Evolutionary conservation across 2,797 vertebrate species (phyloP).

Genomic region (Pantherophis alleghaniensis): DNA sequence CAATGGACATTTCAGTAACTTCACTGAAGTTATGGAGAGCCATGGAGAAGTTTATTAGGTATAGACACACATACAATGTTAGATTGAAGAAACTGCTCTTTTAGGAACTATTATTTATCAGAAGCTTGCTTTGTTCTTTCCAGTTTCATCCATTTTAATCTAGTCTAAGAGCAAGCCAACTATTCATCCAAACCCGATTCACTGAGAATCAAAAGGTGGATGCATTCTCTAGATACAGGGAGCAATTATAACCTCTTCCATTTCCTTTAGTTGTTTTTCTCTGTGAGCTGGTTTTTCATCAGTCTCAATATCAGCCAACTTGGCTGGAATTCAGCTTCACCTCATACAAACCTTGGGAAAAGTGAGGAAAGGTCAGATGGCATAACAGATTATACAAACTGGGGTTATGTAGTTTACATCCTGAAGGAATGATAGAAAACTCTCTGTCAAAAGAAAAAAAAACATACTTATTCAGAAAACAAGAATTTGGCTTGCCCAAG

Average conservation of each 20-base stretch:
- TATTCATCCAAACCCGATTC: background rate
- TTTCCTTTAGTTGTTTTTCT: slow-evolving; percentile 36
- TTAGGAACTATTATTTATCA: background rate
- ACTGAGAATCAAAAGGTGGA: slow-evolving; percentile 16
- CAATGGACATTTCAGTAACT: background rate
- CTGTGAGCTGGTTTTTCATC: background rate
- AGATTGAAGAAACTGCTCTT: background rate
- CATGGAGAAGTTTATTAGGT: background rate
- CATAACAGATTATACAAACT: background rate
- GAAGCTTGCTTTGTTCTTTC: background rate
- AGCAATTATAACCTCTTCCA: slow-evolving; percentile 16
- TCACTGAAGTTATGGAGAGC: background rate
- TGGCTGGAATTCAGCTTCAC: background rate
- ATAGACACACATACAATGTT: background rate
- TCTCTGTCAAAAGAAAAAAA: background rate
- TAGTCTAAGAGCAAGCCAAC: background rate
- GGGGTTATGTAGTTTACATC: background rate
- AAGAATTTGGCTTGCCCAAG: background rate
- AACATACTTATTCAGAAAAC: background rate
- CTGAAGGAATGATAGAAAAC: background rate
- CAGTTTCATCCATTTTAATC: background rate
- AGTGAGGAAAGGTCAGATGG: slow-evolving; percentile 4
- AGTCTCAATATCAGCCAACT: background rate
- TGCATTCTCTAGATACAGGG: background rate
- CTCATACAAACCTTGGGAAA: slow-evolving; percentile 23